Evolutionary conservation across 2,113 vertebrate species (phyloP).

Genomic region (Erinaceus europaeus): DNA sequence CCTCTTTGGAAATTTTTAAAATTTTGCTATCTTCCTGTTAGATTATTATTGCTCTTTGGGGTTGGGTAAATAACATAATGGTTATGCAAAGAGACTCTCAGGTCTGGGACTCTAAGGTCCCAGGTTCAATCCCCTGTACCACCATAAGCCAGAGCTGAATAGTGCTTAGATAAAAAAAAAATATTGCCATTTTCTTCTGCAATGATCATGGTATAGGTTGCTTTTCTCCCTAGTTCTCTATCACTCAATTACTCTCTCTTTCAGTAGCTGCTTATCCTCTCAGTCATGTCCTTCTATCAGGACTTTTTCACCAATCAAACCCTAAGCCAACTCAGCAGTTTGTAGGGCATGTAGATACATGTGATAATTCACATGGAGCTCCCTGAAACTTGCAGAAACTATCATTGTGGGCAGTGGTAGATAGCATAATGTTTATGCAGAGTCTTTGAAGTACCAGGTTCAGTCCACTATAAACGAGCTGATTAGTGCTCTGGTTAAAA

Average conservation of each 20-base stretch:
- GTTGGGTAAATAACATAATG: no score
- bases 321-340: neutral
- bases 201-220: neutral
- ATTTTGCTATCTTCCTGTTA: neutral
- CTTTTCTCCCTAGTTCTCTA: neutral
- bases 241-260: neutral
- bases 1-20: neutral
- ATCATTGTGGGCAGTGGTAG: no score
- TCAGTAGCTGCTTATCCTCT: neutral
- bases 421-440: no score
- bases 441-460: no score
- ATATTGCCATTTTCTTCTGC: neutral
- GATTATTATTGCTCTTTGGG: no score
- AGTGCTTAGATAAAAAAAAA: no score
- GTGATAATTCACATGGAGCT: neutral
- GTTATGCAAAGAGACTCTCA: no score
- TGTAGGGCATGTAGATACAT: neutral
- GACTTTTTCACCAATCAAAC: neutral
- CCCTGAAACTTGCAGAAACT: neutral
- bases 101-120: no score
- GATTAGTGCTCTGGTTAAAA: no score
- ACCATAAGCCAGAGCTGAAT: no score
- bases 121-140: no score
- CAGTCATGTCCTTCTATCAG: neutral
- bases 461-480: no score